These are phyloP conservation scores for Acanthiza pusilla DNA, from an alignment of 2,797 vertebrate genomes.

Conservation along the genomic window DNA sequence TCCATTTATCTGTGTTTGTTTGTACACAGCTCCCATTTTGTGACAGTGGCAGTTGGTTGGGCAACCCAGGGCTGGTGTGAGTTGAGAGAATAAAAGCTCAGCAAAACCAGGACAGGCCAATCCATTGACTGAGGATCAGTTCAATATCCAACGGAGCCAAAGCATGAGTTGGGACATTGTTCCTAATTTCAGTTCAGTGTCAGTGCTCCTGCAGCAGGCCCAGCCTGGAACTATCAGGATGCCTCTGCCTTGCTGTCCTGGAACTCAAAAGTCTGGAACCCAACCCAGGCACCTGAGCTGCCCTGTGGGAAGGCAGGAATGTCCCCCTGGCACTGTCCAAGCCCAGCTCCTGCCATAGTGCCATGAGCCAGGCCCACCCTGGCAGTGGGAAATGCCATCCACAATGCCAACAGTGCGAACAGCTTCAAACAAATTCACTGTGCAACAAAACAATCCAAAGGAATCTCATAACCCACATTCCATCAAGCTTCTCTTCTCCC, in stretches of 20 bases:
- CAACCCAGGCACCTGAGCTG: not conserved
- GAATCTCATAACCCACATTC: not conserved
- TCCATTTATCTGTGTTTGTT: not conserved
- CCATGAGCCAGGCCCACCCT: not conserved
- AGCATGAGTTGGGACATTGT: not conserved
- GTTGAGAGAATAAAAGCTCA: not conserved
- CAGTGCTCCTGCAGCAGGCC: not conserved
- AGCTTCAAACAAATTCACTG: not conserved
- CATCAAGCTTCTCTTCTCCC: not conserved
- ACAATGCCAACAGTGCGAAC: not conserved
- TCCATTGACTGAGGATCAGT: not conserved
- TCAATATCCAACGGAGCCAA: not conserved
- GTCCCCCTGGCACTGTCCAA: not conserved
- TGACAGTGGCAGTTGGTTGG: not conserved
- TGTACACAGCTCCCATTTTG: not conserved
- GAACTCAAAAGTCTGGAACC: not conserved
- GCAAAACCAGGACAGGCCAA: not conserved
- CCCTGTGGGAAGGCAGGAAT: not conserved
- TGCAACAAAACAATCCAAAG: not conserved
- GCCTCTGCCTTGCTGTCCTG: not conserved
- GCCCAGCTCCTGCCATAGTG: not conserved
- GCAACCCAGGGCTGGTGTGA: not conserved
- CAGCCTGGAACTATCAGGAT: not conserved
- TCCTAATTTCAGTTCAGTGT: not conserved
- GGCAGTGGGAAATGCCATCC: not conserved